These are phyloP conservation scores for Morone chrysops DNA, from an alignment of 2,113 vertebrate species.

Conservation along the genomic window DNA sequence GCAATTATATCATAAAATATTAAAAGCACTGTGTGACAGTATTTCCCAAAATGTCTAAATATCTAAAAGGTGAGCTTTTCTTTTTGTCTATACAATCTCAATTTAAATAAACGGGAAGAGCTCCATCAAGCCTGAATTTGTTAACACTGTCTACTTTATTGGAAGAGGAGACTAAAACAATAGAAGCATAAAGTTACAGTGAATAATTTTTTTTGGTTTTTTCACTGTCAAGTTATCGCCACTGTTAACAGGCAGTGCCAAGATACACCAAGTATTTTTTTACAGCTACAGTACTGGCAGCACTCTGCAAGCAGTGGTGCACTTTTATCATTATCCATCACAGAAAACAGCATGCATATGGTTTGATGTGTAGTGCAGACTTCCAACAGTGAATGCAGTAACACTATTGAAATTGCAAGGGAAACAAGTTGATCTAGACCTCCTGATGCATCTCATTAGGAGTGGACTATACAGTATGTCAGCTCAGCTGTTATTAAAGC, in stretches of 20 bases:
- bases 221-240: not conserved
- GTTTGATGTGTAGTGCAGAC: conserved; percentile 29
- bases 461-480: not conserved
- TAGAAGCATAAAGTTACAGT: not conserved
- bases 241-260: not conserved
- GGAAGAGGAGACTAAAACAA: not conserved
- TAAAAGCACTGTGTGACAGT: not conserved
- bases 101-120: not conserved
- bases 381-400: conserved; percentile 4
- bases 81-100: not conserved
- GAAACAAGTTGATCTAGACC: conserved; percentile 5
- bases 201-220: not conserved
- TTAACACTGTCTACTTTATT: not conserved
- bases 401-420: not conserved
- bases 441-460: not conserved
- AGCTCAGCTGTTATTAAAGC: not conserved
- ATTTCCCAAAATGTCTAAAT: not conserved
- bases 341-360: not conserved
- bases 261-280: not conserved
- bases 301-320: conserved; percentile 10
- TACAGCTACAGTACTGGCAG: not conserved
- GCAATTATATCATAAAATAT: not conserved
- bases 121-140: not conserved
- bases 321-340: conserved; percentile 28
- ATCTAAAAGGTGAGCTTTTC: not conserved